Percentiles rank a stretch among this genome's conserved stretches.
phyloP scores from a whole-genome alignment of 1,140 invertebrate species.

The Dysdera silvatica region DNA sequence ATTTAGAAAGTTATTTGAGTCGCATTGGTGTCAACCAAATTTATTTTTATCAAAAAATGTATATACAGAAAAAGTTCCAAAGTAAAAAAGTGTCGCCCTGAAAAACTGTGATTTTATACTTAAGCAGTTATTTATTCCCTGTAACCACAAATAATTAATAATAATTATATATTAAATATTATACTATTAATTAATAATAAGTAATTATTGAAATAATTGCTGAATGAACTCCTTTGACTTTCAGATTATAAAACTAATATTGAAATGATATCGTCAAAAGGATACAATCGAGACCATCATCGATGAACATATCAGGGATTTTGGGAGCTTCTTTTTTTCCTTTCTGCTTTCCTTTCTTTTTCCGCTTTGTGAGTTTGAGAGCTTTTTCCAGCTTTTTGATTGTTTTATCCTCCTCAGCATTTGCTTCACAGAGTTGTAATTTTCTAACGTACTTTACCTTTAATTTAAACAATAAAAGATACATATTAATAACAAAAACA shows the following conservation, averaged over 20 bases:
- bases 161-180: constrained; percentile 27
- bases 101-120: too few relatives aligned
- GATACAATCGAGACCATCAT: constrained; percentile 83
- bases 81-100: too few relatives aligned
- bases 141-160: background rate
- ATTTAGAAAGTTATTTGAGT: too few relatives aligned
- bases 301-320: constrained; percentile 65
- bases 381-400: constrained; percentile 76
- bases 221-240: constrained; percentile 23
- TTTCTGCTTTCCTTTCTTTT: too few relatives aligned
- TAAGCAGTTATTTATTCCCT: too few relatives aligned
- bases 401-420: constrained; percentile 66
- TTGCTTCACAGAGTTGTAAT: constrained; percentile 58
- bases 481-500: constrained; percentile 6
- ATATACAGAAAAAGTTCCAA: too few relatives aligned
- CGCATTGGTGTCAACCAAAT: too few relatives aligned
- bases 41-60: too few relatives aligned
- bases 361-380: constrained; percentile 68
- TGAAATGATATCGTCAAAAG: constrained; percentile 44
- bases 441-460: constrained; percentile 54
- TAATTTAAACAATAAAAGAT: too few relatives aligned
- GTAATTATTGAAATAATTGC: constrained; percentile 16
- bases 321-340: too few relatives aligned
- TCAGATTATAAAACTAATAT: constrained; percentile 1
- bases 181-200: background rate